Evolutionary conservation across 2,797 vertebrate genomes (phyloP).

Genomic region (Psittacula echo): DNA sequence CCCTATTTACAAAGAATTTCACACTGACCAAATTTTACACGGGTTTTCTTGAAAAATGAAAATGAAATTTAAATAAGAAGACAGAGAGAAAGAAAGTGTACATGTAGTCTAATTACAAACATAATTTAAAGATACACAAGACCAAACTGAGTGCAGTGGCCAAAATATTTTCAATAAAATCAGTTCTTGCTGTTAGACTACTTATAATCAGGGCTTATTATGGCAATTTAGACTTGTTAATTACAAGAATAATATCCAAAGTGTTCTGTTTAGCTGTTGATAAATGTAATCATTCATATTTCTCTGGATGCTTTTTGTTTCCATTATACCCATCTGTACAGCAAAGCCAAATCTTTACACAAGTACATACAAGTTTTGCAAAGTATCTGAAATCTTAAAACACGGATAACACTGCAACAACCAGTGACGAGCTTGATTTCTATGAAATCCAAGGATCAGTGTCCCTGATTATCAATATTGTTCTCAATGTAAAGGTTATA

Average conservation of each 20-base stretch:
- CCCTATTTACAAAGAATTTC: not conserved
- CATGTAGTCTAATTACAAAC: not conserved
- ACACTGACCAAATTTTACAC: not conserved
- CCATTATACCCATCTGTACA: not conserved
- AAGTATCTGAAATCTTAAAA: conserved; percentile 34
- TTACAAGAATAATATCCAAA: not conserved
- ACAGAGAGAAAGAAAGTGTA: not conserved
- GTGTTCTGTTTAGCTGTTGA: not conserved
- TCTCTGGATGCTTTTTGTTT: not conserved
- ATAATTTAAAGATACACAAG: not conserved
- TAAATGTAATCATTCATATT: not conserved
- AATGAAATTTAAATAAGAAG: not conserved
- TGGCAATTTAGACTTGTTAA: not conserved
- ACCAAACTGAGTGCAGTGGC: not conserved
- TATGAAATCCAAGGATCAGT: conserved; percentile 5
- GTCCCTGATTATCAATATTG: conserved; percentile 60
- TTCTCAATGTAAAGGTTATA: conserved; percentile 34
- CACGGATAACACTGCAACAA: not conserved
- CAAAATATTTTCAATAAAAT: conserved; percentile 5
- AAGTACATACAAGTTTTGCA: not conserved
- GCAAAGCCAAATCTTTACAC: conserved; percentile 18
- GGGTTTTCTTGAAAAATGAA: not conserved
- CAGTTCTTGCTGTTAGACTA: not conserved
- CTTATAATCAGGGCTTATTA: conserved; percentile 5
- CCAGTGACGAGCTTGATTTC: not conserved